Evolutionary conservation across 1,140 invertebrate species (phyloP).

Genomic region (Pseudomyrmex dendroicus): DNA sequence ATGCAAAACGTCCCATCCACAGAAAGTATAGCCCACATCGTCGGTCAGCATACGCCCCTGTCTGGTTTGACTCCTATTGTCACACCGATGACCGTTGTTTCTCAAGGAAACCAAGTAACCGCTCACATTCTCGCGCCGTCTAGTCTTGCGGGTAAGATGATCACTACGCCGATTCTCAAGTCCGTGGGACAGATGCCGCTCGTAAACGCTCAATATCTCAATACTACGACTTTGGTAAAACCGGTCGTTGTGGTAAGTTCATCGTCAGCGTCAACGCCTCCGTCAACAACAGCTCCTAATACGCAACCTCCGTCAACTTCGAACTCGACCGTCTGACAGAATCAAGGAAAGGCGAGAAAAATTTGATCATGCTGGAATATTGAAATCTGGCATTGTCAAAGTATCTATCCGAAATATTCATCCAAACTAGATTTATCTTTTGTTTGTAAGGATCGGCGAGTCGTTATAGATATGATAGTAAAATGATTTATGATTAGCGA

Average conservation of each 20-base stretch:
- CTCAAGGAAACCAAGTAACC: conserved; percentile 84
- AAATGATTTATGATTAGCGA: neutral
- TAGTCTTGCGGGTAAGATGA: conserved; percentile 83
- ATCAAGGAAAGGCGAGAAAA: conserved; percentile 73
- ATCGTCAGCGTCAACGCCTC: conserved; percentile 74
- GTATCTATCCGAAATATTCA: neutral
- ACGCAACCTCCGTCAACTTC: conserved; percentile 79
- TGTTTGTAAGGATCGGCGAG: conserved; percentile 14
- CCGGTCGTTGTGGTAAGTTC: conserved; percentile 83
- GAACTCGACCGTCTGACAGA: conserved; percentile 83
- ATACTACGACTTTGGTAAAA: conserved; percentile 84
- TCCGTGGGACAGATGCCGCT: conserved; percentile 83
- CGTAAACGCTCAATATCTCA: conserved; percentile 85
- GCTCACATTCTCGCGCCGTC: conserved; percentile 83
- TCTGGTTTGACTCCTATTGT: conserved; percentile 83
- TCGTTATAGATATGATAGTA: conserved; percentile 13
- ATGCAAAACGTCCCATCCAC: conserved; percentile 81
- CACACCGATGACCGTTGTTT: conserved; percentile 85
- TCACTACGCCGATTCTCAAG: conserved; percentile 83
- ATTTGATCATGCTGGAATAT: conserved; percentile 73
- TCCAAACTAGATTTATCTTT: conserved; percentile 2
- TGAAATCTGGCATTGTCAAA: conserved; percentile 18
- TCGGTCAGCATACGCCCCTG: conserved; percentile 81
- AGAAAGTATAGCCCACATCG: conserved; percentile 84
- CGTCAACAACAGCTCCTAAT: conserved; percentile 76